phyloP scores from a whole-genome alignment of 2,888 invertebrate genomes.

The Mythimna albipuncta region DNA sequence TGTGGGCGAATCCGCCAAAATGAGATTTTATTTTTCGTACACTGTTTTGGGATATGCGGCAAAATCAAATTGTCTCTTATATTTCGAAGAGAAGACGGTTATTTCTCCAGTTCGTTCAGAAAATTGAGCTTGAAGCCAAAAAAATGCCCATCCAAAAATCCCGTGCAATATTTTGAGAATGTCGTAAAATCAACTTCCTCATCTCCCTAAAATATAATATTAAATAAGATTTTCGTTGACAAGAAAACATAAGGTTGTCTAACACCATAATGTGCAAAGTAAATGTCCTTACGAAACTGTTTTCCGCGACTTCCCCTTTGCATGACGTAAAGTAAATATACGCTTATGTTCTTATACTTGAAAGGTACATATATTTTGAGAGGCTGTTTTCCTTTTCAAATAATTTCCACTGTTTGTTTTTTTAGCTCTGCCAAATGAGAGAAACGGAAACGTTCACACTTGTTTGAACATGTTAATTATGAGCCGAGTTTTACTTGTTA shows the following conservation, averaged over 20 bases:
- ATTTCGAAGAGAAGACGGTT: constrained; percentile 7
- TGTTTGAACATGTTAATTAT: constrained; percentile 67
- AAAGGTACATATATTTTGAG: constrained; percentile 25
- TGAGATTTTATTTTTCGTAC: constrained; percentile 7
- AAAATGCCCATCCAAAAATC: constrained; percentile 24
- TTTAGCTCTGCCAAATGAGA: constrained; percentile 52
- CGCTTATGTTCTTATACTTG: constrained; percentile 9
- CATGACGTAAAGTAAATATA: constrained; percentile 38
- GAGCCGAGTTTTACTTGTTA: constrained; percentile 53
- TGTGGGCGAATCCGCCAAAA: neutral
- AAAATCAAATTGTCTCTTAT: constrained; percentile 17
- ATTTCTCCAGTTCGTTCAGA: constrained; percentile 4
- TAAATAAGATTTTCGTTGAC: constrained; percentile 50
- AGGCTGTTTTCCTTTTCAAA: constrained; percentile 51
- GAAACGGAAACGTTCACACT: constrained; percentile 51
- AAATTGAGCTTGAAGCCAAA: constrained; percentile 20
- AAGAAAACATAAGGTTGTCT: constrained; percentile 44
- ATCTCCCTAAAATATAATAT: constrained; percentile 49
- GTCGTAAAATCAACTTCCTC: constrained; percentile 44
- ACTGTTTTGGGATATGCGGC: constrained; percentile 7
- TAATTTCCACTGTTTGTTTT: constrained; percentile 59
- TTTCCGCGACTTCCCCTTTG: constrained; percentile 36
- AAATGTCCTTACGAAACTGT: constrained; percentile 52
- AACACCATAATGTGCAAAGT: constrained; percentile 44
- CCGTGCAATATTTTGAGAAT: constrained; percentile 30